Percentiles rank a stretch among this genome's conserved stretches.
Evolutionary conservation across 2,888 invertebrate species (phyloP).

Genomic region (Abrostola tripartita): DNA sequence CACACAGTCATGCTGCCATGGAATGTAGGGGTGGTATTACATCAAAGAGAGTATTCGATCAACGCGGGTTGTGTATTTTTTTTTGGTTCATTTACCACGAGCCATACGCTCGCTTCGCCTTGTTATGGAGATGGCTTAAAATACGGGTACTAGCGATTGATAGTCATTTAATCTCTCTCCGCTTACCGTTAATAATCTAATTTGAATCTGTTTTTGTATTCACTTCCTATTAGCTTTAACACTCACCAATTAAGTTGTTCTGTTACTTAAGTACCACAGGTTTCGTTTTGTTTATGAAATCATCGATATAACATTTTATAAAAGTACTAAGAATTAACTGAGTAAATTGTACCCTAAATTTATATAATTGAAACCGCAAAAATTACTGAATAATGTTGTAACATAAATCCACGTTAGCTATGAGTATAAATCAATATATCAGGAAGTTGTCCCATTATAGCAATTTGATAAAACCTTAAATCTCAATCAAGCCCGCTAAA

Average conservation of each 20-base stretch:
- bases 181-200: too few species aligned
- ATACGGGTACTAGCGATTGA: slow-evolving; percentile 31
- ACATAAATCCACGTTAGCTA: background rate
- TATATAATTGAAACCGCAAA: too few species aligned
- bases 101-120: slow-evolving; percentile 69
- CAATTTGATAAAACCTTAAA: slow-evolving; percentile 20
- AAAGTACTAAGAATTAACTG: too few species aligned
- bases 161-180: too few species aligned
- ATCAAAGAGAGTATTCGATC: slow-evolving; percentile 81
- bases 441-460: slow-evolving; percentile 22
- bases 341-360: too few species aligned
- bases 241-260: too few species aligned
- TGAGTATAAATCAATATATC: slow-evolving; percentile 3
- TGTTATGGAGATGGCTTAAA: slow-evolving; percentile 51
- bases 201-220: too few species aligned
- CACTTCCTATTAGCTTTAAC: too few species aligned
- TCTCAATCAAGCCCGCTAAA: slow-evolving; percentile 56
- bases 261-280: too few species aligned
- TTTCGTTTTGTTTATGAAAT: too few species aligned
- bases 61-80: slow-evolving; percentile 72
- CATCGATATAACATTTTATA: too few species aligned
- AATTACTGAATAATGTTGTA: background rate
- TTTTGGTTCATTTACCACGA: slow-evolving; percentile 81
- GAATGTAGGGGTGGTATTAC: slow-evolving; percentile 64
- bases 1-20: slow-evolving; percentile 77